Evolutionary conservation across 2,797 vertebrate species (phyloP).

Genomic region (Vespertilio murinus): DNA sequence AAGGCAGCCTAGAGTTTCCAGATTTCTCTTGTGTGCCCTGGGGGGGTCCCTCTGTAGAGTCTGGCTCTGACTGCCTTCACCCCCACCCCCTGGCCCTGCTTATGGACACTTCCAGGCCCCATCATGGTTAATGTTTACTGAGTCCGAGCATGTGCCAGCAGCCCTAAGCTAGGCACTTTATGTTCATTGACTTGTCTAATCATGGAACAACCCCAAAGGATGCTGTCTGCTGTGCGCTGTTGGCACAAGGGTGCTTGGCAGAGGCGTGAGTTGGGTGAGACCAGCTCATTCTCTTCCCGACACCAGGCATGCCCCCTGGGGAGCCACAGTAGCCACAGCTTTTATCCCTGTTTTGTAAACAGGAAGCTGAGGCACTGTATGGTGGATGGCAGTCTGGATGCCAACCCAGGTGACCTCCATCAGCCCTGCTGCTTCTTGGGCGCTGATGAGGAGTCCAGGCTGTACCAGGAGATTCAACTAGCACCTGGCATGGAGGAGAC

Average conservation of each 20-base stretch:
- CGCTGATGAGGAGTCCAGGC: rapidly evolving
- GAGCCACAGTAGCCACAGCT: background rate
- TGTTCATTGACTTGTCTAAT: background rate
- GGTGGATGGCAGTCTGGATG: background rate
- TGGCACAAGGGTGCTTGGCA: background rate
- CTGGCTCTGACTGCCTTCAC: background rate
- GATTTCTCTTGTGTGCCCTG: background rate
- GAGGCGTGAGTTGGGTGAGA: too few relatives aligned
- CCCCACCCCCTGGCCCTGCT: too few relatives aligned
- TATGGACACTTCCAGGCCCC: background rate
- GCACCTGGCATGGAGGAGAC: background rate
- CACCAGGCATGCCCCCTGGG: rapidly evolving
- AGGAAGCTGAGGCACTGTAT: background rate
- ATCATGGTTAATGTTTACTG: background rate
- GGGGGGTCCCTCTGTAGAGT: background rate
- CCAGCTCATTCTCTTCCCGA: background rate
- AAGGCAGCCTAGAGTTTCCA: background rate
- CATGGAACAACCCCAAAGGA: background rate
- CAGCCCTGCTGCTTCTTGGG: background rate
- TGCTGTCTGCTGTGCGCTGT: background rate
- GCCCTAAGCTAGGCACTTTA: background rate
- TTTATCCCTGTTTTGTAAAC: background rate
- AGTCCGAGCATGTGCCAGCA: background rate
- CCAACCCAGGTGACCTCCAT: background rate
- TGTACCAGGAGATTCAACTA: background rate